These are phyloP conservation scores for Meriones unguiculatus DNA, from an alignment of 2,113 vertebrate species.

Conservation along the genomic window DNA sequence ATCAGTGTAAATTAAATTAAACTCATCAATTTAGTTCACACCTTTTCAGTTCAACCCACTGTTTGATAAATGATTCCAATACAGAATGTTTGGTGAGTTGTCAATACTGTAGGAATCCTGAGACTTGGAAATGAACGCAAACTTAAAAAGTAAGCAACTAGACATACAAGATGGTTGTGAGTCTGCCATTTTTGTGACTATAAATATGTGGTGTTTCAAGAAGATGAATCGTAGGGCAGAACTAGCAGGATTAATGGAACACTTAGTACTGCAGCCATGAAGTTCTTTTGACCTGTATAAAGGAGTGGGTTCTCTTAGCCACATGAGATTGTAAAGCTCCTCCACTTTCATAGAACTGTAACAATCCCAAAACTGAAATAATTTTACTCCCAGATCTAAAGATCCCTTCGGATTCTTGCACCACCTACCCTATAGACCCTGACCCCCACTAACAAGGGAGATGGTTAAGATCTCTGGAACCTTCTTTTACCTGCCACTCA, in stretches of 20 bases:
- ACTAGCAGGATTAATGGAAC: neutral
- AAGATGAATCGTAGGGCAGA: neutral
- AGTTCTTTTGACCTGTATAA: neutral
- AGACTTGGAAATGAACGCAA: neutral
- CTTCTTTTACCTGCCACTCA: neutral
- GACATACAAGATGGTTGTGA: neutral
- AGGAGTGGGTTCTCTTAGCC: neutral
- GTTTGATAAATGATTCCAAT: slow-evolving; percentile 18
- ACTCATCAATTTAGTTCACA: slow-evolving; percentile 18
- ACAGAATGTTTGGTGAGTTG: neutral
- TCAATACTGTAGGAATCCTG: slow-evolving; percentile 26
- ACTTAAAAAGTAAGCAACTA: neutral
- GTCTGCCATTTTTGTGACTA: neutral
- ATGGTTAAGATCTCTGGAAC: neutral
- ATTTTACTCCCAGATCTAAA: neutral
- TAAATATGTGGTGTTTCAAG: neutral
- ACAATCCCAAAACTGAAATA: neutral
- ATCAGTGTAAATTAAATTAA: slow-evolving; percentile 39
- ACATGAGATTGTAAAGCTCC: too few relatives aligned
- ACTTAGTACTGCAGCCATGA: neutral
- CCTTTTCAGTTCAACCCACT: slow-evolving; percentile 23
- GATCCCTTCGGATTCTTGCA: neutral
- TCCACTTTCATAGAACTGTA: neutral
- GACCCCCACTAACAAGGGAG: too few relatives aligned
- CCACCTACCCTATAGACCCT: too few relatives aligned